phyloP scores from a whole-genome alignment of 2,888 invertebrate species.

The Dryomyza anilis region DNA sequence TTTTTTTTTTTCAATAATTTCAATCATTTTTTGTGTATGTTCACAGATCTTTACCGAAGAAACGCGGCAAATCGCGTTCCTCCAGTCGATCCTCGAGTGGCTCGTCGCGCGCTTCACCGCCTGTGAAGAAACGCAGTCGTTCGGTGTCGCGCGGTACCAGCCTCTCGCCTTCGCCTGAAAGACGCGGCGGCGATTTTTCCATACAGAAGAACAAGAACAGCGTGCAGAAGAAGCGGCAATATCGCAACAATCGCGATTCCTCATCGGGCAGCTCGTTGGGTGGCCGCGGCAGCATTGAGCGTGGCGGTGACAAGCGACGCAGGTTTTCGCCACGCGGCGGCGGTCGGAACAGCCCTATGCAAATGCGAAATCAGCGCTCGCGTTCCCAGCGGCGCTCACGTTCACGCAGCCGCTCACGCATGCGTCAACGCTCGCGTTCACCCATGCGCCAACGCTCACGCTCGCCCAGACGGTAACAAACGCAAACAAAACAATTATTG shows the following conservation, averaged over 20 bases:
- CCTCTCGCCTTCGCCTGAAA: slow-evolving; percentile 54
- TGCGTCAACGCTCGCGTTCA: slow-evolving; percentile 54
- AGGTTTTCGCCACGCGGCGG: slow-evolving; percentile 47
- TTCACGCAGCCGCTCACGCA: slow-evolving; percentile 53
- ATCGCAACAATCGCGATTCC: slow-evolving; percentile 84
- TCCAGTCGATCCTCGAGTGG: slow-evolving; percentile 39
- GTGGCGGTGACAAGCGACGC: slow-evolving; percentile 16
- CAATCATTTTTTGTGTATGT: neutral
- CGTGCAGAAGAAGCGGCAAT: slow-evolving; percentile 86
- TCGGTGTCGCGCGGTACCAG: slow-evolving; percentile 57
- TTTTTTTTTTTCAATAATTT: slow-evolving; percentile 11
- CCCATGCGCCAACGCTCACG: slow-evolving; percentile 57
- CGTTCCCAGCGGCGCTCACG: slow-evolving; percentile 54
- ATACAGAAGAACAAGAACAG: slow-evolving; percentile 78
- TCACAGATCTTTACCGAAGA: slow-evolving; percentile 46
- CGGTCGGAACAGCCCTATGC: slow-evolving; percentile 50
- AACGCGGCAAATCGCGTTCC: slow-evolving; percentile 27
- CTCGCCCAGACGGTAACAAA: slow-evolving; percentile 59
- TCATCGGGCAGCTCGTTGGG: slow-evolving; percentile 68
- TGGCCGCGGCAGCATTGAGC: slow-evolving; percentile 1
- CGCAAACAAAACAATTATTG: too few relatives aligned
- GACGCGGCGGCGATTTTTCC: slow-evolving; percentile 69
- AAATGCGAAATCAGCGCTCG: slow-evolving; percentile 53
- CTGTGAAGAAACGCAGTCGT: slow-evolving; percentile 59
- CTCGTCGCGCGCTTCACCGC: slow-evolving; percentile 49